Conservation (phyloP, 1,140 invertebrate species). For the Oryctes rhinoceros region DNA sequence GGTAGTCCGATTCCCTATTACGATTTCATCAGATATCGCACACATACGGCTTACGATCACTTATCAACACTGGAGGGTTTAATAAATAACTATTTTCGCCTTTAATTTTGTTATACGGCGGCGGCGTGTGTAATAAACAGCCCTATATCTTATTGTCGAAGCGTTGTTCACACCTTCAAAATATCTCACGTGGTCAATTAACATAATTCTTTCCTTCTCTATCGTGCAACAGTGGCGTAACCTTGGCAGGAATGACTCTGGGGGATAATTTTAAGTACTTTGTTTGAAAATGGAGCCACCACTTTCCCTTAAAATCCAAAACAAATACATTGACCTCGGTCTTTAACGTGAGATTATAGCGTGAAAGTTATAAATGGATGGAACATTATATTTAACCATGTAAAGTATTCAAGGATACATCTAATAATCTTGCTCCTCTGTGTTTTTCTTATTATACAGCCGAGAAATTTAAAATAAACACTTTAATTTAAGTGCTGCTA, state of each 20-base stretch:
- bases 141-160: constrained; percentile 31
- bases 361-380: not conserved
- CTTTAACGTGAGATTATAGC: not conserved
- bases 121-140: constrained; percentile 35
- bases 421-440: not conserved
- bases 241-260: not conserved
- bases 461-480: too few species aligned
- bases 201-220: constrained; percentile 17
- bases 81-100: constrained; percentile 43
- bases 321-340: not conserved
- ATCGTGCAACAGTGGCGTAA: constrained; percentile 15
- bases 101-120: constrained; percentile 41
- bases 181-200: constrained; percentile 26
- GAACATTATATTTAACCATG: too few species aligned
- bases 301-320: not conserved
- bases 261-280: not conserved
- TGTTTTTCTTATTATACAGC: too few species aligned
- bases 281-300: not conserved
- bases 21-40: constrained; percentile 42
- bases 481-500: too few species aligned
- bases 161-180: constrained; percentile 36
- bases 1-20: constrained; percentile 42
- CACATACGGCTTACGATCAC: constrained; percentile 2
- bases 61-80: constrained; percentile 41
- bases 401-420: too few species aligned